Percentiles rank a stretch among this genome's conserved stretches.
Evolutionary conservation across 1,140 invertebrate species (phyloP).

Genomic region (Sminthurides bifidus): DNA sequence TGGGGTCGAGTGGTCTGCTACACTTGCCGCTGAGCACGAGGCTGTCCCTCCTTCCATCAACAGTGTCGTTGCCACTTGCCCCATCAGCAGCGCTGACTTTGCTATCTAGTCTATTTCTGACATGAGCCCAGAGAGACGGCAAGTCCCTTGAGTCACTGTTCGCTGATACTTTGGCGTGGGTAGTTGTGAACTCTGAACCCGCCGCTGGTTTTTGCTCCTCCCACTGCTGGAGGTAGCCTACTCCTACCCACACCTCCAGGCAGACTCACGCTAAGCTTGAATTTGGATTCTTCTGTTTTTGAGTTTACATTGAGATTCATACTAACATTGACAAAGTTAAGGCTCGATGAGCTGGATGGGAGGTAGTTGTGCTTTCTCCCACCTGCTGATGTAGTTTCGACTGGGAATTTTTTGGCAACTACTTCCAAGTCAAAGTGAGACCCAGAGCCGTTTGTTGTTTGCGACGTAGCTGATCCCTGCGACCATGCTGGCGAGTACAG

Average conservation of each 20-base stretch:
- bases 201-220: neutral
- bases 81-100: neutral
- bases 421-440: constrained; percentile 16
- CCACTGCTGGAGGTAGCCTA: neutral
- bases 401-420: constrained; percentile 7
- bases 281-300: constrained; percentile 9
- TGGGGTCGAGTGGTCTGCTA: too few species aligned
- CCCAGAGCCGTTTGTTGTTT: neutral
- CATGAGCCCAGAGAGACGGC: neutral
- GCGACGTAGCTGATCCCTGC: neutral
- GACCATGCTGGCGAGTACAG: constrained; percentile 10
- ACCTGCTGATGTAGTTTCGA: neutral
- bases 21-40: neutral
- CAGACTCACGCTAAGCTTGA: constrained; percentile 12
- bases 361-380: constrained; percentile 4
- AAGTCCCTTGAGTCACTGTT: neutral
- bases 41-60: neutral
- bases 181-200: neutral
- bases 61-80: neutral
- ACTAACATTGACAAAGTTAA: constrained; percentile 13
- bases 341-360: constrained; percentile 7
- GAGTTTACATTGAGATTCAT: constrained; percentile 16
- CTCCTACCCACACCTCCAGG: neutral
- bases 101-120: neutral
- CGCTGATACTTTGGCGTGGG: too few species aligned